A percentile compares a stretch with the other conserved stretches of the same genome.
phyloP scores from a whole-genome alignment of 2,888 invertebrate species.

The Leucoptera coffeella region DNA sequence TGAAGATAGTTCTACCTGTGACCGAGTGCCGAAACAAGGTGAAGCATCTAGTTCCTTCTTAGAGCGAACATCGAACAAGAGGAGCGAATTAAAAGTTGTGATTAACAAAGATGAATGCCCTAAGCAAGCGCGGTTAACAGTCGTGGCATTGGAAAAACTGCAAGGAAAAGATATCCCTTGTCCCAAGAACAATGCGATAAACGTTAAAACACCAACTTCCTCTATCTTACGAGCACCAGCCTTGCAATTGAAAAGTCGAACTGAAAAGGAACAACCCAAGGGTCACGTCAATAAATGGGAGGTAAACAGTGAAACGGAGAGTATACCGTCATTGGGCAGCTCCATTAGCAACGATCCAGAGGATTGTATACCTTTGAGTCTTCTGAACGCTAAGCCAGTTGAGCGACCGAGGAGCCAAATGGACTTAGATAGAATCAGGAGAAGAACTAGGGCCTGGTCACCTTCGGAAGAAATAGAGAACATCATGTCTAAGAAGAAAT shows the following conservation, averaged over 20 bases:
- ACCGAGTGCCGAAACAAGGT: constrained; percentile 63
- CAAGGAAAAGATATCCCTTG: constrained; percentile 37
- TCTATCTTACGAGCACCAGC: constrained; percentile 39
- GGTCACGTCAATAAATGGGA: constrained; percentile 50
- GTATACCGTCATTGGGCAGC: constrained; percentile 45
- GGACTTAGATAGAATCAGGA: constrained; percentile 34
- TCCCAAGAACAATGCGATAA: constrained; percentile 6
- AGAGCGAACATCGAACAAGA: constrained; percentile 49
- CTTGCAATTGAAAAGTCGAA: constrained; percentile 31
- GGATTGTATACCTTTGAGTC: constrained; percentile 50
- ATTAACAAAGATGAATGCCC: constrained; percentile 45
- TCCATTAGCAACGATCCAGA: constrained; percentile 50
- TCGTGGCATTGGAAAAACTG: constrained; percentile 55
- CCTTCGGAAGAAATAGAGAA: constrained; percentile 56
- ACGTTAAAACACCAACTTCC: constrained; percentile 14
- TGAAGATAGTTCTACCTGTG: constrained; percentile 46
- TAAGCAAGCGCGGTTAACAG: constrained; percentile 50
- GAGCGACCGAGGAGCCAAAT: constrained; percentile 21
- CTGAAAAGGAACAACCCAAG: constrained; percentile 26
- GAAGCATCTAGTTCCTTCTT: constrained; percentile 63
- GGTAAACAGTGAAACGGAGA: constrained; percentile 54
- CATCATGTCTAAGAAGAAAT: constrained; percentile 32
- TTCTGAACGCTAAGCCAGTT: constrained; percentile 29
- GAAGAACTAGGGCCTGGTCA: constrained; percentile 51
- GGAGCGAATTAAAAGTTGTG: constrained; percentile 39